phyloP scores from a whole-genome alignment of 2,797 vertebrate species.

The Epinephelus malabaricus region DNA sequence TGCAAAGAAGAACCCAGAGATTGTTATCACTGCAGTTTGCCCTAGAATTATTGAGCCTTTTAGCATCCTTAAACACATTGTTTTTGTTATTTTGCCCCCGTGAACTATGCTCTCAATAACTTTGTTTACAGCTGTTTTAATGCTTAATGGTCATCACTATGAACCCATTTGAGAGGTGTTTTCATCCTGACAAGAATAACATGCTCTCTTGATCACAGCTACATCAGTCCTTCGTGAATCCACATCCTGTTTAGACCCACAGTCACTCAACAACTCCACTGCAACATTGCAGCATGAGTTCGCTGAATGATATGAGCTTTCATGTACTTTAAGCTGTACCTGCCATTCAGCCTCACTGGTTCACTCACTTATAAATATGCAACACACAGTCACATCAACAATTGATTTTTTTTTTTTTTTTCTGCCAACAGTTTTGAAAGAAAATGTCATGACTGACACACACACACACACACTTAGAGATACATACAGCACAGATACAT shows the following conservation, averaged over 20 bases:
- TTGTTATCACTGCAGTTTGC: no score
- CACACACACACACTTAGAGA: no score
- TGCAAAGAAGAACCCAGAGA: no score
- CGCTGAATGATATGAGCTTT: background rate
- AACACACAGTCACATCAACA: background rate
- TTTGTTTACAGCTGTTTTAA: no score
- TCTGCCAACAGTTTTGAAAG: background rate
- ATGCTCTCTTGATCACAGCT: background rate
- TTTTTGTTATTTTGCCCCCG: no score
- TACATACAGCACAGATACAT: background rate
- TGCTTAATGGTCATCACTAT: background rate
- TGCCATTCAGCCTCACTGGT: background rate
- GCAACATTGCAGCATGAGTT: background rate
- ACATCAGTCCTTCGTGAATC: background rate
- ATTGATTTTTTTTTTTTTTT: background rate
- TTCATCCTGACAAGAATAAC: background rate
- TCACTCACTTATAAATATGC: conserved; percentile 15
- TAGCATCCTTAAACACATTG: no score
- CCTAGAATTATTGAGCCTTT: no score
- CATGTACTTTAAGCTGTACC: background rate
- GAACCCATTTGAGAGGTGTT: background rate
- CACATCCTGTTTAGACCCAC: background rate
- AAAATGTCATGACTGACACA: conserved; percentile 12
- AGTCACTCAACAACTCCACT: background rate
- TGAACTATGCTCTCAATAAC: no score